Evolutionary conservation across 2,797 vertebrate genomes (phyloP).

Genomic region (Ibycter americanus): DNA sequence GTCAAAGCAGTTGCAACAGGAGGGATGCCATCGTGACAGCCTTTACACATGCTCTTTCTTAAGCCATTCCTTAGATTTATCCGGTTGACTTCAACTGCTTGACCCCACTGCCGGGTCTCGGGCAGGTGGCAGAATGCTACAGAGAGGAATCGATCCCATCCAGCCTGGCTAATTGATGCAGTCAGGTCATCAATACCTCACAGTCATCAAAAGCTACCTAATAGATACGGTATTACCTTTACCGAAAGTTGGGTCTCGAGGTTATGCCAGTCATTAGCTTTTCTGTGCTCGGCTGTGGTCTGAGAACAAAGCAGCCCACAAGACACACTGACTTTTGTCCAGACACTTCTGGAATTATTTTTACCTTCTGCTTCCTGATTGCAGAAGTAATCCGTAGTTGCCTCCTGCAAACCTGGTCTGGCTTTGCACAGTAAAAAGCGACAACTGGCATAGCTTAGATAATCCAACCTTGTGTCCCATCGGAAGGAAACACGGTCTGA

Average conservation of each 20-base stretch:
- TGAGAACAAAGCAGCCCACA: background rate
- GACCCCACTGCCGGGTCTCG: background rate
- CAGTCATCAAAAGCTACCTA: background rate
- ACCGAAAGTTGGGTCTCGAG: background rate
- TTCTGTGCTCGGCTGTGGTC: background rate
- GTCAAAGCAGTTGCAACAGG: background rate
- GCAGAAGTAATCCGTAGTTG: background rate
- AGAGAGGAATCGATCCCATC: background rate
- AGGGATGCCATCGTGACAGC: background rate
- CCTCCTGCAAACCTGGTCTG: fast-evolving
- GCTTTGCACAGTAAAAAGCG: background rate
- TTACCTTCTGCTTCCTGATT: background rate
- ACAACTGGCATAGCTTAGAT: background rate
- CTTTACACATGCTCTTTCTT: background rate
- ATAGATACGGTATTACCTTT: background rate
- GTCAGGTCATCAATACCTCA: background rate
- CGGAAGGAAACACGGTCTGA: background rate
- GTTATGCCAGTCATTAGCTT: background rate
- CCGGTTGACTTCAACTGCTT: background rate
- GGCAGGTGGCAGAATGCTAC: background rate
- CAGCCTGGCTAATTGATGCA: background rate
- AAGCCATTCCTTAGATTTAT: background rate
- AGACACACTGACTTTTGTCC: background rate
- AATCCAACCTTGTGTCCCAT: background rate
- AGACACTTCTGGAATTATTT: background rate